A percentile compares a stretch with the other conserved stretches of the same genome.
Conservation (phyloP, 2,797 vertebrate genomes). For the Masticophis lateralis region DNA sequence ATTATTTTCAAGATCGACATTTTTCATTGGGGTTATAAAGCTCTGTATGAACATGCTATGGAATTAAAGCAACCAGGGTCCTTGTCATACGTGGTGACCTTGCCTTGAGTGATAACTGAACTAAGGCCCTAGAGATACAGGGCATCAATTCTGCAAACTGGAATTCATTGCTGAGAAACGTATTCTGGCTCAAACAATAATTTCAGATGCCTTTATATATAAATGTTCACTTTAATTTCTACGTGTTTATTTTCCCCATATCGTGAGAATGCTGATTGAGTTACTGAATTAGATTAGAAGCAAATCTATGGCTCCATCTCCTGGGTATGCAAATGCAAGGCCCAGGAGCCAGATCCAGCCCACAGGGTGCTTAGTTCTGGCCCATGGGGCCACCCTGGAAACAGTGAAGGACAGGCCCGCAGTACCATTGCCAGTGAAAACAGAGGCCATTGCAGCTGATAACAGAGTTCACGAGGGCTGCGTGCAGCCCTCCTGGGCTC, state of each 20-base stretch:
- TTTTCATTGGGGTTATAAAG: constrained; percentile 24
- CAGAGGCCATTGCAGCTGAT: too few relatives aligned
- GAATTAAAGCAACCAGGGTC: neutral
- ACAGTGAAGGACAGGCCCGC: too few relatives aligned
- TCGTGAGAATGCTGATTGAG: neutral
- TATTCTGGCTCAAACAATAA: constrained; percentile 30
- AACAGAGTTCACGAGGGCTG: too few relatives aligned
- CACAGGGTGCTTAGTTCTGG: too few relatives aligned
- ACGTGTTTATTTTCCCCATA: neutral
- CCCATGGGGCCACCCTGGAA: too few relatives aligned
- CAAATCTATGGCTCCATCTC: constrained; percentile 73
- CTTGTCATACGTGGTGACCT: constrained; percentile 46
- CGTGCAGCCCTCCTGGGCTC: too few relatives aligned
- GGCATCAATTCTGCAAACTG: constrained; percentile 55
- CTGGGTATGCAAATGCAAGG: constrained; percentile 55
- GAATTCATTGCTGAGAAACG: constrained; percentile 27
- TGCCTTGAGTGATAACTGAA: constrained; percentile 59
- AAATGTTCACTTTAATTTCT: constrained; percentile 46
- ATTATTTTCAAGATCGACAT: constrained; percentile 27
- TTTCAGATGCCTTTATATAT: constrained; percentile 35
- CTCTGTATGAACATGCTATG: constrained; percentile 13
- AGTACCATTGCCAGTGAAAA: too few relatives aligned
- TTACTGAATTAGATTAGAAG: constrained; percentile 52
- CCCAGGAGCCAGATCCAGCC: too few relatives aligned
- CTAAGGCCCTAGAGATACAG: constrained; percentile 44